phyloP scores from a whole-genome alignment of 2,113 vertebrate genomes.

The Gobiocypris rarus region DNA sequence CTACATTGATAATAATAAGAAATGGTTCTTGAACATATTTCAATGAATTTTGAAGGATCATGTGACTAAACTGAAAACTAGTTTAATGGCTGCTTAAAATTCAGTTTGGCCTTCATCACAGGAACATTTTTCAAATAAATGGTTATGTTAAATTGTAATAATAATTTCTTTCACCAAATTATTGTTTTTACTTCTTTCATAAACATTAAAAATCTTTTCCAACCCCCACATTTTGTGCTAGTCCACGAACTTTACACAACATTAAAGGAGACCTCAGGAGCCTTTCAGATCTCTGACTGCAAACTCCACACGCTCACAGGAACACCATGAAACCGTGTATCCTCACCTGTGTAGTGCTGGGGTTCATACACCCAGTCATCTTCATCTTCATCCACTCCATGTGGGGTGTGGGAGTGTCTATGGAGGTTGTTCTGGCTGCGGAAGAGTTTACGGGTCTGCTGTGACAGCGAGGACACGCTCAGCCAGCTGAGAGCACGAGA shows the following conservation, averaged over 20 bases:
- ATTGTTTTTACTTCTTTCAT: no score
- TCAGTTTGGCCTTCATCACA: no score
- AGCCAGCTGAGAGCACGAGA: constrained; percentile 93
- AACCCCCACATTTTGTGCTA: neutral
- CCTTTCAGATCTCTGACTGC: neutral
- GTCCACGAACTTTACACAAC: neutral
- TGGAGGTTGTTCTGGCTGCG: constrained; percentile 89
- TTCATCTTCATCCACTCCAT: constrained; percentile 71
- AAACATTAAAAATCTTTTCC: no score
- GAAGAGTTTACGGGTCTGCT: constrained; percentile 87
- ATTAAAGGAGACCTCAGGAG: neutral
- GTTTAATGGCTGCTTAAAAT: neutral
- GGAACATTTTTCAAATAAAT: neutral
- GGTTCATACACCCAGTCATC: constrained; percentile 87
- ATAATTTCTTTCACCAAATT: no score
- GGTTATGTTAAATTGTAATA: neutral
- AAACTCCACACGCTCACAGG: constrained; percentile 26
- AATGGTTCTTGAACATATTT: neutral
- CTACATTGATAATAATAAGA: neutral
- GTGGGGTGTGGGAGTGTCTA: constrained; percentile 56
- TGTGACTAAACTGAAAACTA: neutral
- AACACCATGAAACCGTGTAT: neutral
- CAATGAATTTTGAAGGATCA: neutral
- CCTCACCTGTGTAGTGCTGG: constrained; percentile 88
- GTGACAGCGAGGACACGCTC: constrained; percentile 87